phyloP scores from a whole-genome alignment of 2,888 invertebrate species.

The Philereme transversata region DNA sequence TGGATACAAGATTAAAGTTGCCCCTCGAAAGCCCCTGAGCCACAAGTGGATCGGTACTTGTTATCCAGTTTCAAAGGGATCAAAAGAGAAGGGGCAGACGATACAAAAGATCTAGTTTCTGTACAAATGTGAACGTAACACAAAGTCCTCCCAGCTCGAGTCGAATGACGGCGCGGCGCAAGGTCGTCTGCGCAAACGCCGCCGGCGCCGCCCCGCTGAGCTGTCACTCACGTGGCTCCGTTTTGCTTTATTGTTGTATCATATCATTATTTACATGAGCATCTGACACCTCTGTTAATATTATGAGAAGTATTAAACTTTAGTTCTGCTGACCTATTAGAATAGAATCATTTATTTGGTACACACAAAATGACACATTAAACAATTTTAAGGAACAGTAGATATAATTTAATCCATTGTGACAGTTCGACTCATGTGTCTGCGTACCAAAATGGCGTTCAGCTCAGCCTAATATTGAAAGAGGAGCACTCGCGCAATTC shows the following conservation, averaged over 20 bases:
- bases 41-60: slow-evolving; percentile 8
- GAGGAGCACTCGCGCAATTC: too few species aligned
- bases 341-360: too few species aligned
- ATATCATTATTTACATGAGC: slow-evolving; percentile 31
- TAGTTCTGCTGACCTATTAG: background rate
- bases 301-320: slow-evolving; percentile 2
- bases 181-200: slow-evolving; percentile 46
- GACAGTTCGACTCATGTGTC: too few species aligned
- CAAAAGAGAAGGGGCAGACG: slow-evolving; percentile 19
- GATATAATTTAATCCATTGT: too few species aligned
- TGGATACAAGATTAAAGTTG: slow-evolving; percentile 13
- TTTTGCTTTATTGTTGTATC: slow-evolving; percentile 31
- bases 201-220: slow-evolving; percentile 51
- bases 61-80: slow-evolving; percentile 19
- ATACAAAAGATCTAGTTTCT: slow-evolving; percentile 22
- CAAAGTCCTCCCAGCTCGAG: slow-evolving; percentile 19
- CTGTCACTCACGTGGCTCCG: slow-evolving; percentile 52
- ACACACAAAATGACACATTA: too few species aligned
- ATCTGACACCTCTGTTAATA: slow-evolving; percentile 23
- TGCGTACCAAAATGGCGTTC: too few species aligned
- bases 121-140: slow-evolving; percentile 20
- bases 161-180: slow-evolving; percentile 26
- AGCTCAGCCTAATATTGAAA: too few species aligned
- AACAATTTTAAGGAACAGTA: too few species aligned
- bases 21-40: slow-evolving; percentile 8